Conservation (phyloP, 2,888 invertebrate species). For the Drosophila merina region DNA sequence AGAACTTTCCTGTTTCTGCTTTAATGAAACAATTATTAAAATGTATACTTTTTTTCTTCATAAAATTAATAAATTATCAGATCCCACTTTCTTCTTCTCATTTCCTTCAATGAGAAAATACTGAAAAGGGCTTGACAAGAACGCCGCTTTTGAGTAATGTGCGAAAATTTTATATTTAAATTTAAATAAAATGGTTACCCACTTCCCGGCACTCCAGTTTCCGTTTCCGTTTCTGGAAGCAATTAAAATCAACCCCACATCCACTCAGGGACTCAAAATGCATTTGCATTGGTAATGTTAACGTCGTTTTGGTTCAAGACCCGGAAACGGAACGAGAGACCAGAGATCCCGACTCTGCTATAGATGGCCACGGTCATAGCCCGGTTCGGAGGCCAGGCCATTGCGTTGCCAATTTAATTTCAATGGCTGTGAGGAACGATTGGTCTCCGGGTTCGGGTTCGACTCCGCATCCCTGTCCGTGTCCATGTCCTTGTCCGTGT, state of each 20-base stretch:
- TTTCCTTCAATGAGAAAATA: conserved; percentile 11
- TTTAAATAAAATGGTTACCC: conserved; percentile 43
- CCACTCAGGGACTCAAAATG: conserved; percentile 46
- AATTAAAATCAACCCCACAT: conserved; percentile 53
- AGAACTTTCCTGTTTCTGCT: no score
- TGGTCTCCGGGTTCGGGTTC: neutral
- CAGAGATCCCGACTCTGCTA: neutral
- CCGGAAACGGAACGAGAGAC: conserved; percentile 15
- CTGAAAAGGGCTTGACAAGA: conserved; percentile 15
- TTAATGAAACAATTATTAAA: no score
- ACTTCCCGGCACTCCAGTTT: neutral
- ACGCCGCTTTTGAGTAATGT: conserved; percentile 49
- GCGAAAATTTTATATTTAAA: conserved; percentile 61
- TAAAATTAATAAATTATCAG: no score
- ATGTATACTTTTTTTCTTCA: no score
- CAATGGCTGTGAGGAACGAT: conserved; percentile 31
- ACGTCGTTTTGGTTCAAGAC: conserved; percentile 33
- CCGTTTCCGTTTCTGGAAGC: conserved; percentile 39
- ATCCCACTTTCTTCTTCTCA: neutral
- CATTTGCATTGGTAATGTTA: conserved; percentile 71
- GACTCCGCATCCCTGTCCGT: no score
- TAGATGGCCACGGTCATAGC: neutral
- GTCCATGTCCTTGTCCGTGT: no score
- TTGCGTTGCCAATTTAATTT: conserved; percentile 60
- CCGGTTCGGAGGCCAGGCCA: conserved; percentile 4